These are phyloP conservation scores for Alexandromys fortis DNA, from an alignment of 2,113 vertebrate species.

Conservation along the genomic window DNA sequence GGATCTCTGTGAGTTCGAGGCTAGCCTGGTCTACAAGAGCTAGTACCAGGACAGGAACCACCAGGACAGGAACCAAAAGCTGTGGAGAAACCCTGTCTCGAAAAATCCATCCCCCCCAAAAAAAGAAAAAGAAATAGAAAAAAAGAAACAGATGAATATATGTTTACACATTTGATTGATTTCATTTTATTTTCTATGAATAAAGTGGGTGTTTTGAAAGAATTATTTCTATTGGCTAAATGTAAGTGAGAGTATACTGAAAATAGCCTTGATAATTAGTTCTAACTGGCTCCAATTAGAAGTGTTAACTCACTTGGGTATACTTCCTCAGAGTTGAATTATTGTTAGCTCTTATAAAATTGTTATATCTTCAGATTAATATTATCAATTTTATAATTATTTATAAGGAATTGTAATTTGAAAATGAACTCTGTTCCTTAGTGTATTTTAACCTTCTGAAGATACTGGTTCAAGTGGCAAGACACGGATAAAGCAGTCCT, in stretches of 20 bases:
- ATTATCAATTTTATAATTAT: not conserved
- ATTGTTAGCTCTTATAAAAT: not conserved
- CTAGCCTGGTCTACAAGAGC: too few relatives aligned
- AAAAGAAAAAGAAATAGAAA: too few relatives aligned
- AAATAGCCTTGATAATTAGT: not conserved
- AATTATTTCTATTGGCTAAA: not conserved
- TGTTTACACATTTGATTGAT: not conserved
- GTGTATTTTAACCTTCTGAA: constrained; percentile 14
- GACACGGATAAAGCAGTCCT: constrained; percentile 12
- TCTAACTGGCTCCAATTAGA: not conserved
- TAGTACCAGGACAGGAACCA: too few relatives aligned
- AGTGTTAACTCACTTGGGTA: not conserved
- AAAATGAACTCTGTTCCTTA: not conserved
- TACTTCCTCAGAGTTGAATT: not conserved
- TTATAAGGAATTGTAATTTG: not conserved
- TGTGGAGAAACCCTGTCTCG: too few relatives aligned
- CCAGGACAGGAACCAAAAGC: too few relatives aligned
- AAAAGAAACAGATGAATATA: too few relatives aligned
- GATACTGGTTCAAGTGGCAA: not conserved
- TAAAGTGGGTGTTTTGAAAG: not conserved
- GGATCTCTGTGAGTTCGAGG: too few relatives aligned
- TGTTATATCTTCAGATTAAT: not conserved
- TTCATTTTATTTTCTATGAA: not conserved
- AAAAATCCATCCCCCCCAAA: too few relatives aligned
- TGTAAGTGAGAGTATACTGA: not conserved